These are phyloP conservation scores for Sarcophaga rosellei DNA, from an alignment of 2,888 invertebrate genomes.

Conservation along the genomic window DNA sequence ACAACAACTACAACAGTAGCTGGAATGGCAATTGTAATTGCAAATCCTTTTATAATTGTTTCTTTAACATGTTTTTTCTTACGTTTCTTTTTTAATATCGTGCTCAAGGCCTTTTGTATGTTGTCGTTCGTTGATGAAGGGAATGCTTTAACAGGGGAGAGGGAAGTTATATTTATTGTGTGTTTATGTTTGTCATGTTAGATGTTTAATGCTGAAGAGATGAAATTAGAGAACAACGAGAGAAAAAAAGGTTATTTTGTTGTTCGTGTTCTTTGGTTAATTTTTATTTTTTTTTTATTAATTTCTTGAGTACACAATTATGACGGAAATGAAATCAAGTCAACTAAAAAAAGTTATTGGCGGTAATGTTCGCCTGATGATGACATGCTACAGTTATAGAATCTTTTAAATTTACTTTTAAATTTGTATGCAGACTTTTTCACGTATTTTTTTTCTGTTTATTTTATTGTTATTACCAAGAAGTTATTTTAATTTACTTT, in stretches of 20 bases:
- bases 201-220: not conserved
- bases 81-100: not conserved
- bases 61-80: constrained; percentile 64
- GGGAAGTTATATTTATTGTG: not conserved
- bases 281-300: constrained; percentile 7
- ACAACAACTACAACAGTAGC: constrained; percentile 9
- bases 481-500: too few relatives aligned
- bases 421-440: too few relatives aligned
- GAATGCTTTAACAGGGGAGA: not conserved
- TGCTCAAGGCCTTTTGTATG: not conserved
- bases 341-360: not conserved
- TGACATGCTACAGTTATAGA: too few relatives aligned
- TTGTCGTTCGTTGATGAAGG: constrained; percentile 1
- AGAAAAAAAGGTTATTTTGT: not conserved
- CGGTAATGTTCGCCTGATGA: too few relatives aligned
- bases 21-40: constrained; percentile 44
- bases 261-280: constrained; percentile 16
- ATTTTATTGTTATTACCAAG: too few relatives aligned
- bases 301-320: constrained; percentile 53
- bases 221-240: not conserved
- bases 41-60: constrained; percentile 69
- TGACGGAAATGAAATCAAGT: not conserved
- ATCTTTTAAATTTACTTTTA: too few relatives aligned
- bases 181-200: not conserved
- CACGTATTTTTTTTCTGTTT: too few relatives aligned